Conservation (phyloP, 2,888 invertebrate species). For the Diloba caeruleocephala region DNA sequence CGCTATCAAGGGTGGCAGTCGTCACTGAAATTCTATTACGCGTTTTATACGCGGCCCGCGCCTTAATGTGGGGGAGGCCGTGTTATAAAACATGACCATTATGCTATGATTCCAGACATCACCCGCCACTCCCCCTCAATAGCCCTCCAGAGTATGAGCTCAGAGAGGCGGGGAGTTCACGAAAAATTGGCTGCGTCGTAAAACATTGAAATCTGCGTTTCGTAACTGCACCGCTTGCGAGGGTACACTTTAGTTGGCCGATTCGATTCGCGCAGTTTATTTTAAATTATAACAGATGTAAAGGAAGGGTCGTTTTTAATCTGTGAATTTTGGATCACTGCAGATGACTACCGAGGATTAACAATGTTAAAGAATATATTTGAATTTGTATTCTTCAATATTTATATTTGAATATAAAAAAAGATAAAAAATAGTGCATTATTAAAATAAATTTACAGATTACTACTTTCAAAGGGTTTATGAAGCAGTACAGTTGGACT, state of each 20-base stretch:
- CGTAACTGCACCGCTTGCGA: constrained; percentile 58
- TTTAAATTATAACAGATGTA: constrained; percentile 82
- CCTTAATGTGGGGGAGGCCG: constrained; percentile 79
- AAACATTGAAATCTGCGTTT: constrained; percentile 81
- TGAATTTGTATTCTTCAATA: too few species aligned
- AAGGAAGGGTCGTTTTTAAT: constrained; percentile 72
- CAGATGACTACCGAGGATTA: constrained; percentile 50
- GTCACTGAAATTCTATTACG: constrained; percentile 87
- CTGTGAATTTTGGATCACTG: constrained; percentile 52
- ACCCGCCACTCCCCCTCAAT: constrained; percentile 63
- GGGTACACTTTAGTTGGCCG: constrained; percentile 69
- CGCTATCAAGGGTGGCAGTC: constrained; percentile 72
- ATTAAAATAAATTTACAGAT: too few species aligned
- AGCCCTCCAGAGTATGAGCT: constrained; percentile 56
- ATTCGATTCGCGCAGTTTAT: constrained; percentile 86
- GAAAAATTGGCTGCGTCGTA: constrained; percentile 68
- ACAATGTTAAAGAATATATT: constrained; percentile 10
- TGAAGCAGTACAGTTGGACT: too few species aligned
- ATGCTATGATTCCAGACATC: constrained; percentile 73
- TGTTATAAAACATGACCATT: constrained; percentile 81
- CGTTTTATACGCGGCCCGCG: constrained; percentile 84
- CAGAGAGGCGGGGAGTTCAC: constrained; percentile 57
- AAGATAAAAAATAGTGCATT: not conserved
- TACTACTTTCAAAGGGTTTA: too few species aligned
- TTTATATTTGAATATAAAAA: too few species aligned